Evolutionary conservation across 2,797 vertebrate genomes (phyloP), one percentile per base, ranked within the genome.

Genomic region (Tadarida brasiliensis): DNA sequence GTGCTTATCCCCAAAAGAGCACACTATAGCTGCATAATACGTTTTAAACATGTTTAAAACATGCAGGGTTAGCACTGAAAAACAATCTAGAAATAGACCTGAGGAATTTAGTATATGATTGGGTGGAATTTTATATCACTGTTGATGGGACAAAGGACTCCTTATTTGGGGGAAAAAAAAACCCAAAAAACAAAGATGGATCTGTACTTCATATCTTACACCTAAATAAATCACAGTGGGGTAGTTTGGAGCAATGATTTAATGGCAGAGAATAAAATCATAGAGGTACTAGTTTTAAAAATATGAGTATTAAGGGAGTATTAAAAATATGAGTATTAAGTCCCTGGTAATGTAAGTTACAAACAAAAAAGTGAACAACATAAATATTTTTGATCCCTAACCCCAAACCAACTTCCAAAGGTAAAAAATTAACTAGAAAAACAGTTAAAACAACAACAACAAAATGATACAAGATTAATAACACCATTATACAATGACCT

Each of bases 1-100:
- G 56, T 1, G 8, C 8, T 51, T 51, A 49, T 63, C 68, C 56
- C 80, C 3, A 57, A 67, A 90, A 86, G 19, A 84, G 33, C 15
- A 33, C 14, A 63, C 59, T 19, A 74, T 33, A 51, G 92, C 30
- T 56, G 44, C 49, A 15, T 47, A 59, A 24, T 57, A 61, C 17
- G 17, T 49, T 65, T 87, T 56, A 90, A 39, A 73, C 71, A 6
- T 14, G 35, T 77, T 71, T 82, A 67, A 87, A 91, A 84, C 6
- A 78, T 9, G 15, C 22, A 94, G 56, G 10, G 39, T 9, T 70
- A 86, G 73, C 22, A 2, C 44, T 85, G 39, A 47, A 63, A 80
- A 81, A 47, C 47, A 67, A 51, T 91, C 83, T 85, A 56, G 89
- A 78, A 92, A 93, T 35, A 93, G 65, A 68, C n/a, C 26, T 11